Evolutionary conservation across 2,113 vertebrate genomes (phyloP).

Genomic region (Platycercus adscitus): DNA sequence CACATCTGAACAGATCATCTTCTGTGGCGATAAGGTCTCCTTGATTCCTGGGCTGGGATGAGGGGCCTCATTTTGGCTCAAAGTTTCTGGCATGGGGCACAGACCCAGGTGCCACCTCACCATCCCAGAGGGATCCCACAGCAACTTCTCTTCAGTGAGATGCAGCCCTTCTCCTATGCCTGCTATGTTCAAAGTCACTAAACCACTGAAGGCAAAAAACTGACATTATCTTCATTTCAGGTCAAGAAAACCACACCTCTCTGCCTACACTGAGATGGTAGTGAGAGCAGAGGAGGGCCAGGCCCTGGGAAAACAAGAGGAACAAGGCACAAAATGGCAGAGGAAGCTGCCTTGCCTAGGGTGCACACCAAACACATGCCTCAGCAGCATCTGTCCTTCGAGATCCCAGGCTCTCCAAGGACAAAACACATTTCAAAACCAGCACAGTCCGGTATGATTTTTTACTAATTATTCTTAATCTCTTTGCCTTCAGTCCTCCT

Average conservation of each 20-base stretch:
- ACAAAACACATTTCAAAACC: background rate
- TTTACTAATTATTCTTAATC: background rate
- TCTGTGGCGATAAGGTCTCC: background rate
- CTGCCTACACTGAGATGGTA: background rate
- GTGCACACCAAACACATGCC: fast-evolving
- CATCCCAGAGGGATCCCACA: background rate
- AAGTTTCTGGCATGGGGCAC: background rate
- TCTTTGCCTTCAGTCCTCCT: background rate
- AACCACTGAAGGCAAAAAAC: background rate
- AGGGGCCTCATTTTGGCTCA: background rate
- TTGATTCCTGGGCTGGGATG: background rate
- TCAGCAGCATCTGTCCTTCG: background rate
- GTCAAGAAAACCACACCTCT: background rate
- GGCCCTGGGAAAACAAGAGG: background rate
- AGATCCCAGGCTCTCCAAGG: background rate
- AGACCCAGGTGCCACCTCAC: fast-evolving
- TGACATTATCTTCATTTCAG: background rate
- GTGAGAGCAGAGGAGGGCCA: background rate
- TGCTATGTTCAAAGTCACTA: background rate
- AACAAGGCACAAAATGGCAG: fast-evolving
- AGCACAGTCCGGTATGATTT: background rate
- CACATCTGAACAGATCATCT: background rate
- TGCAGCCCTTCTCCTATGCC: background rate
- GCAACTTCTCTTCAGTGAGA: background rate
- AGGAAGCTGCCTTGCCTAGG: background rate